phyloP scores from a whole-genome alignment of 2,888 invertebrate genomes.

The Thymelicus acteon region DNA sequence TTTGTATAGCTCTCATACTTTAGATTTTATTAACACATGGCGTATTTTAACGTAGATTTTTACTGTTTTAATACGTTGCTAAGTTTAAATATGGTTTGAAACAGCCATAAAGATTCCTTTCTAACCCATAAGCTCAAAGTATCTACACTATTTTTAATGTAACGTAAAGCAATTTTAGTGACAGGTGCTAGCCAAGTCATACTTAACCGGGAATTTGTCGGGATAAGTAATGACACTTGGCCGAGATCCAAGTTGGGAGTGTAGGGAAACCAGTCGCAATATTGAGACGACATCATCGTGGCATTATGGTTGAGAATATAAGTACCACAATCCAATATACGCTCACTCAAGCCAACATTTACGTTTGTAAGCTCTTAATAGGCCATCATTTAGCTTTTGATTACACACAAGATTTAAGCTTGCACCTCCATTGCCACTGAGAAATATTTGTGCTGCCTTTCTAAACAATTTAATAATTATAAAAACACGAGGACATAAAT shows the following conservation, averaged over 20 bases:
- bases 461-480: too few species aligned
- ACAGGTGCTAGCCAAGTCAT: slow-evolving; percentile 57
- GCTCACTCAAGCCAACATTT: slow-evolving; percentile 2
- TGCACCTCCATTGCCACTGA: neutral
- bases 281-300: slow-evolving; percentile 49
- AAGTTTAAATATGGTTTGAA: neutral
- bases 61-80: too few species aligned
- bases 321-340: slow-evolving; percentile 25
- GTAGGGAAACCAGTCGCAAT: slow-evolving; percentile 46
- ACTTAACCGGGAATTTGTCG: slow-evolving; percentile 59
- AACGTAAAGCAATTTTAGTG: slow-evolving; percentile 50
- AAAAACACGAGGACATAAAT: too few species aligned
- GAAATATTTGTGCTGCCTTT: too few species aligned
- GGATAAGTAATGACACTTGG: slow-evolving; percentile 59
- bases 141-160: slow-evolving; percentile 35
- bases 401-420: neutral
- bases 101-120: neutral
- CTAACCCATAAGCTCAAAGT: neutral
- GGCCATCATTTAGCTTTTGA: slow-evolving; percentile 1
- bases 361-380: slow-evolving; percentile 12
- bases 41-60: too few species aligned
- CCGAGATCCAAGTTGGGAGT: slow-evolving; percentile 47
- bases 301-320: slow-evolving; percentile 34
- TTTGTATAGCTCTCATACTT: too few species aligned
- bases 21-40: too few species aligned